Percentiles rank a stretch among this genome's conserved stretches.
Evolutionary conservation across 2,888 invertebrate species (phyloP).

Genomic region (Troglohyphantes excavatus): DNA sequence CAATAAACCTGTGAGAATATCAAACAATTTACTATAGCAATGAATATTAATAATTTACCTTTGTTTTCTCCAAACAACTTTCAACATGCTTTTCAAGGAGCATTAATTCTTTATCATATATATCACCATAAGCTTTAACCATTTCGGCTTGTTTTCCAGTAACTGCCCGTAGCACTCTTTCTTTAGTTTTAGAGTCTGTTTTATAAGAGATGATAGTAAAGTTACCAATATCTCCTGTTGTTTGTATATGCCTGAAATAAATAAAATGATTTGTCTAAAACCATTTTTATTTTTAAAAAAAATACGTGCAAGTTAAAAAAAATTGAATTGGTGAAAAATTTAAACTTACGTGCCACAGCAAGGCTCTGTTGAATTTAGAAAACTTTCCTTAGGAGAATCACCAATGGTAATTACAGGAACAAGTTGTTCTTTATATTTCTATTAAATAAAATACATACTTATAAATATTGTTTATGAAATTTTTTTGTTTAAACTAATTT

Average conservation of each 20-base stretch:
- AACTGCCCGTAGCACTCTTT: conserved; percentile 65
- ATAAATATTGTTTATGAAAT: too few species aligned
- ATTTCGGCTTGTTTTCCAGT: conserved; percentile 59
- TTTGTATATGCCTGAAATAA: conserved; percentile 50
- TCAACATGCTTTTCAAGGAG: conserved; percentile 48
- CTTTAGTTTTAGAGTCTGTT: conserved; percentile 36
- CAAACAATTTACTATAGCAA: not conserved
- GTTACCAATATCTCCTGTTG: conserved; percentile 44
- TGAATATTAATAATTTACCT: conserved; percentile 6
- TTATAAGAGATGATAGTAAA: conserved; percentile 60
- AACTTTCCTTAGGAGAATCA: not conserved
- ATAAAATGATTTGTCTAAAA: too few species aligned
- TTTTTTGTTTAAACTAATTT: too few species aligned
- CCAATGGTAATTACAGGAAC: conserved; percentile 52
- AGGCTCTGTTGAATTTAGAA: conserved; percentile 55
- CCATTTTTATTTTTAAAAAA: too few species aligned
- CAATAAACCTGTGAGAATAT: not conserved
- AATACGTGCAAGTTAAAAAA: not conserved
- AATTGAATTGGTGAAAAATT: not conserved
- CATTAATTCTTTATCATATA: conserved; percentile 38
- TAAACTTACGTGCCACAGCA: conserved; percentile 69
- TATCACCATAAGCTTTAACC: conserved; percentile 42
- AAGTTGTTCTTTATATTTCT: conserved; percentile 32
- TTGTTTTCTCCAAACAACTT: conserved; percentile 30
- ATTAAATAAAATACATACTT: not conserved